Percentiles rank a stretch among this genome's conserved stretches.
Evolutionary conservation across 2,888 invertebrate genomes (phyloP).

Genomic region (Standfussiana lucernea): DNA sequence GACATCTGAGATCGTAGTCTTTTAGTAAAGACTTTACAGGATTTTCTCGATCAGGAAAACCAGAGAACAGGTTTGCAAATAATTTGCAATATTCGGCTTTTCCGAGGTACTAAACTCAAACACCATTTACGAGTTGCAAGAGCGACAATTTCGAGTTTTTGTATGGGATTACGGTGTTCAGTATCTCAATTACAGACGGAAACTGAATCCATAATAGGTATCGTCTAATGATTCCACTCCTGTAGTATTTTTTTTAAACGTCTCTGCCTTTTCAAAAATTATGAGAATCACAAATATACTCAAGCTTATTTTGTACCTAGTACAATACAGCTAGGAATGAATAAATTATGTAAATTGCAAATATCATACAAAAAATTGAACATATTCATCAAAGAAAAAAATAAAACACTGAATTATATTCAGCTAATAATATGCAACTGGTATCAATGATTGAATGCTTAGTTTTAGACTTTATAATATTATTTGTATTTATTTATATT

Average conservation of each 20-base stretch:
- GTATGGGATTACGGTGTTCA: neutral
- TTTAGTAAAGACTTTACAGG: neutral
- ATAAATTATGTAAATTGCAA: slow-evolving; percentile 30
- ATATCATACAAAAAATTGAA: neutral
- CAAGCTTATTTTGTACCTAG: neutral
- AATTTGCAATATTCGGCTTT: neutral
- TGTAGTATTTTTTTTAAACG: neutral
- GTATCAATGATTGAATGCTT: slow-evolving; percentile 21
- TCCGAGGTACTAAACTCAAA: neutral
- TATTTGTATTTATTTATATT: too few species aligned
- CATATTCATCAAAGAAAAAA: neutral
- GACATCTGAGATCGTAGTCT: neutral
- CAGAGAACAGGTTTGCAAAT: neutral
- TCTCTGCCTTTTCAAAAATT: neutral
- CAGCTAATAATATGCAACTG: slow-evolving; percentile 17
- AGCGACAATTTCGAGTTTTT: neutral
- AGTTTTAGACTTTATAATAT: slow-evolving; percentile 24
- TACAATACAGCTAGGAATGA: slow-evolving; percentile 13
- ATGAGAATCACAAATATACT: slow-evolving; percentile 1
- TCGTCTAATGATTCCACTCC: neutral
- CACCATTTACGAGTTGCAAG: neutral
- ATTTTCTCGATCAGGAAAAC: neutral
- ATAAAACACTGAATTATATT: slow-evolving; percentile 18
- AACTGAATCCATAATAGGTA: neutral
- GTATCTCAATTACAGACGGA: neutral